Evolutionary conservation across 1,140 invertebrate species (phyloP), one percentile per base, ranked within the genome.

Genomic region (Ceratina calcarata): DNA sequence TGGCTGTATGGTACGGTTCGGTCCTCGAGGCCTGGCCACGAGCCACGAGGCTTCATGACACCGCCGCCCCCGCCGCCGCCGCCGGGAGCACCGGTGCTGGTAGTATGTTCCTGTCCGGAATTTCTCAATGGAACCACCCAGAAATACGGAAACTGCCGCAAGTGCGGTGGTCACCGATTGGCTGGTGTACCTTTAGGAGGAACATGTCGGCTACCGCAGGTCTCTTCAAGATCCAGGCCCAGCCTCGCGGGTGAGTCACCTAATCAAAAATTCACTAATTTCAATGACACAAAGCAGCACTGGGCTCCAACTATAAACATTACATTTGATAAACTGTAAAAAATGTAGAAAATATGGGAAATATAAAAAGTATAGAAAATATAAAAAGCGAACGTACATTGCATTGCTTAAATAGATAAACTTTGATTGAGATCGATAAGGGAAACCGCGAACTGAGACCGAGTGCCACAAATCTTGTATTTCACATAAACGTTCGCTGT

Each of bases 1-100:
- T 97, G 96, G 96, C 94, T 97, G 1, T 97, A 97, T 85, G 96
- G 96, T 75, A 96, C 96, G 3, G 95, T 96, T 1, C 93, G 95
- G 80, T 94, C 95, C 3, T 94, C 95, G 65, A 94, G 94, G 71
- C 88, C 89, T 37, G 73, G 72, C 53, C 65, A 88, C 57, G 87
- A 85, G 51, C 83, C 55, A 37, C 84, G 83, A 24, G 75, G 77
- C 64, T 86, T 84, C 68, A 57, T 88, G 79, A 77, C 82, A 80
- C 82, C 82, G 60, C 84, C 87, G 76, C 82, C 87, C 73, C 82
- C 82, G 74, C 70, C 86, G 27, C 89, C 66, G 24, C 84, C 83
- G 18, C 87, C 93, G 85, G 87, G 94, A 90, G 91, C 95, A 87
- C 88, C 95, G 82, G 94, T 95, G 68, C 94, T 96, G 76, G 95